Evolutionary conservation across 1,140 invertebrate species (phyloP).

Genomic region (Euura saliciscinereae): DNA sequence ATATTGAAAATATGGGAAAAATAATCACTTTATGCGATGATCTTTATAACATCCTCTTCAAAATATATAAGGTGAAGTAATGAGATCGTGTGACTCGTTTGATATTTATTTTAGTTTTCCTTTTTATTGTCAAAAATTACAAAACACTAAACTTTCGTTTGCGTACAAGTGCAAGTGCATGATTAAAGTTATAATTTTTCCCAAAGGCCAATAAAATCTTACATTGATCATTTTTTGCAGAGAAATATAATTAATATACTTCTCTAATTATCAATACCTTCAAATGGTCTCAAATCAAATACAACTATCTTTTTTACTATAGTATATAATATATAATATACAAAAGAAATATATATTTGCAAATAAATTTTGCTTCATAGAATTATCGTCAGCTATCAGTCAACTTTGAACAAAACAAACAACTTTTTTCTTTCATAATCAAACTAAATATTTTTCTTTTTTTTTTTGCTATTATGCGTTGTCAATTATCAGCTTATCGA

Average conservation of each 20-base stretch:
- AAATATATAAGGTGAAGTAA: not conserved
- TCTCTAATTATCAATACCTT: not conserved
- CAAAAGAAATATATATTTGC: no score
- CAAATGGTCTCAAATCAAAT: not conserved
- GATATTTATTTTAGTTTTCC: not conserved
- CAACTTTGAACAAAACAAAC: no score
- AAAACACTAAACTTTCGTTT: not conserved
- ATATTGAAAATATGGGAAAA: constrained; percentile 29
- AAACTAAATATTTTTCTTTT: no score
- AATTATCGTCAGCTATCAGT: no score
- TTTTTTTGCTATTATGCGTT: no score
- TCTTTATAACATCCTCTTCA: constrained; percentile 5
- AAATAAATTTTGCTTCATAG: no score
- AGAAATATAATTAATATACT: not conserved
- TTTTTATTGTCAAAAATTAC: not conserved
- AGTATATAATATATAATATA: no score
- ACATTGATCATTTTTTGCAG: no score
- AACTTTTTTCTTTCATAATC: no score
- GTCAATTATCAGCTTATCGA: no score
- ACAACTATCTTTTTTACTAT: not conserved
- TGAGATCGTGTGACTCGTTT: not conserved
- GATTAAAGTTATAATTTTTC: constrained; percentile 35
- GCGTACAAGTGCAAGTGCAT: not conserved
- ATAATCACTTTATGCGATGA: constrained; percentile 33
- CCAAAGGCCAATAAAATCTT: constrained; percentile 11